phyloP scores from a whole-genome alignment of 2,888 invertebrate genomes.

The Mellilla xanthometata region DNA sequence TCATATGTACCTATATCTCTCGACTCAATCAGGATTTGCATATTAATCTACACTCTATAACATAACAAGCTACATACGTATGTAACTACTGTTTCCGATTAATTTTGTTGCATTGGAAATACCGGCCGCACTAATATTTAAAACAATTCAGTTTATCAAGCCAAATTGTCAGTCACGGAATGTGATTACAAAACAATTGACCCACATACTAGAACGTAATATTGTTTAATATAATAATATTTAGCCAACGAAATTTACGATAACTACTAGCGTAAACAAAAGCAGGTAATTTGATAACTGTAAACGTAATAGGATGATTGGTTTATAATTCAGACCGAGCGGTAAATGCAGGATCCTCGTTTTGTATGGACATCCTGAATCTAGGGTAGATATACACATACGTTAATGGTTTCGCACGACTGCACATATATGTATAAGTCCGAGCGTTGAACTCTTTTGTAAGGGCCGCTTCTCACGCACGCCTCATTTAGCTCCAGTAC shows the following conservation, averaged over 20 bases:
- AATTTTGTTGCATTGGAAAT: no score
- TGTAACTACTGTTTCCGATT: no score
- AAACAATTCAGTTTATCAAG: background rate
- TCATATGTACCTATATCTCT: background rate
- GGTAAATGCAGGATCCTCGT: no score
- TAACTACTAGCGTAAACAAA: no score
- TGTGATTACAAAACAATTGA: slow-evolving; percentile 4
- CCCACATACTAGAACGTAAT: no score
- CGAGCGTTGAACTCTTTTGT: slow-evolving; percentile 82
- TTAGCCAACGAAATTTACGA: no score
- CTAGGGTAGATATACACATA: slow-evolving; percentile 37
- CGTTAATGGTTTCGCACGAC: slow-evolving; percentile 50
- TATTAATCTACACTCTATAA: background rate
- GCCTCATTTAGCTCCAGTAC: slow-evolving; percentile 41
- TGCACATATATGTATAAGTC: slow-evolving; percentile 59
- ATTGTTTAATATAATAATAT: no score
- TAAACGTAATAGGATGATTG: no score
- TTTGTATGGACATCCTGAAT: slow-evolving; percentile 37
- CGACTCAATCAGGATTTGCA: slow-evolving; percentile 1
- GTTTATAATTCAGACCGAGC: no score
- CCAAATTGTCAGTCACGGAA: slow-evolving; percentile 4
- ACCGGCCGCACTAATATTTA: background rate
- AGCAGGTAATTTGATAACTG: no score
- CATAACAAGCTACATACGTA: no score
- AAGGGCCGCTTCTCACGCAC: slow-evolving; percentile 69